Evolutionary conservation across 2,797 vertebrate genomes (phyloP), one percentile per base, ranked within the genome.

Genomic region (Chanos chanos): DNA sequence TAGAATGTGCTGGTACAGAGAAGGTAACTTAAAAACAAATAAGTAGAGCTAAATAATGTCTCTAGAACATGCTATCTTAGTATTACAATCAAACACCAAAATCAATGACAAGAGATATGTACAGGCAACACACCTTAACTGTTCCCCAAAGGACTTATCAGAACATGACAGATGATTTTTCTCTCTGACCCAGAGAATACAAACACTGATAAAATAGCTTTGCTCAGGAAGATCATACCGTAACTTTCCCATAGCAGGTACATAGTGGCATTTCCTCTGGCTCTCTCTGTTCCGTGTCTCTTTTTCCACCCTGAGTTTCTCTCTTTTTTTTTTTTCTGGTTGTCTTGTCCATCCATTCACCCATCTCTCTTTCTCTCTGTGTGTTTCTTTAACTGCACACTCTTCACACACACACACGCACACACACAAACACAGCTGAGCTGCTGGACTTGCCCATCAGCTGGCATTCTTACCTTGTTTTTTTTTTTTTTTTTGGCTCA

Each of bases 401-500:
- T 34, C 39, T 7, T 40, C 47, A 59, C 56, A 59, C 18, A 66
- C 45, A 66, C 47, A 70, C 22, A 61, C 50, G 10, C 9, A 43
- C 3, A 45, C 28, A 63, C 52, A 60, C 22, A 45, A 50, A 50
- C 61, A 73, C 73, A 78, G 74, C 73, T 76, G 73, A 75, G 66
- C 60, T 27, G 68, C 39, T 49, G 56, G 61, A 53, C 80, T 74
- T 77, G 64, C 28, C 70, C 85, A 77, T 89, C 87, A 87, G 83
- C 85, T 89, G 86, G 81, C 83, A 61, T 50, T 75, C 86, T 83
- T 85, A 89, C 87, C 87, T 86, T 90, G 86, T 66, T 71, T 54
- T 75, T 75, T 73, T 73, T 76, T 76, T 70, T 91, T 90, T 89
- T 86, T 87, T 70, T 75, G 79, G 83, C 83, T 90, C 87, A 89